Evolutionary conservation across 2,797 vertebrate genomes (phyloP).

Genomic region (Chiroxiphia lanceolata): DNA sequence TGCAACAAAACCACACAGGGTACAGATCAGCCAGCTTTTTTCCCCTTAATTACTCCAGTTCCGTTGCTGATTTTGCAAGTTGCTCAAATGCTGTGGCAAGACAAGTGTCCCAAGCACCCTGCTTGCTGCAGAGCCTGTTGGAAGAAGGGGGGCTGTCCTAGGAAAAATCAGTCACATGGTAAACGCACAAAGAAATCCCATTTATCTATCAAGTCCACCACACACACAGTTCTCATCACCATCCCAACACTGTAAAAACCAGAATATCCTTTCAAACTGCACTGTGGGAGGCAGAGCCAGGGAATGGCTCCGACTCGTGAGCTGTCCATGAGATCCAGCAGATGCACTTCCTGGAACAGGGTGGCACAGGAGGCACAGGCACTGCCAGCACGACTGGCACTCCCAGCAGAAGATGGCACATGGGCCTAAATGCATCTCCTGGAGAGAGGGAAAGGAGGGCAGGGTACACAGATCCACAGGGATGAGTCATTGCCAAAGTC

Average conservation of each 20-base stretch:
- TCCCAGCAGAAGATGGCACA: background rate
- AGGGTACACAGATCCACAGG: background rate
- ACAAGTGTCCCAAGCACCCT: background rate
- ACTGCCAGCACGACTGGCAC: background rate
- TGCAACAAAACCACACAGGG: slow-evolving; percentile 40
- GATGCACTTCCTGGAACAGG: background rate
- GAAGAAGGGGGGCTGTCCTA: background rate
- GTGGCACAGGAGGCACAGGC: background rate
- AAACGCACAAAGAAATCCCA: background rate
- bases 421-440: background rate
- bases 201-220: background rate
- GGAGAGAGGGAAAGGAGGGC: background rate
- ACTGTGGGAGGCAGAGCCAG: background rate
- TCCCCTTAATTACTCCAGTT: background rate
- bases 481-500: slow-evolving; percentile 28
- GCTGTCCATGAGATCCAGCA: background rate
- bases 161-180: background rate
- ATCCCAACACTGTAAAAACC: background rate
- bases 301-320: background rate
- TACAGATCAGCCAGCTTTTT: background rate
- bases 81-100: background rate
- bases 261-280: background rate
- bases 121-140: background rate
- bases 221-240: background rate
- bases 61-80: background rate